These are phyloP conservation scores for Bellardia pandia DNA, from an alignment of 2,888 invertebrate genomes.

Conservation along the genomic window DNA sequence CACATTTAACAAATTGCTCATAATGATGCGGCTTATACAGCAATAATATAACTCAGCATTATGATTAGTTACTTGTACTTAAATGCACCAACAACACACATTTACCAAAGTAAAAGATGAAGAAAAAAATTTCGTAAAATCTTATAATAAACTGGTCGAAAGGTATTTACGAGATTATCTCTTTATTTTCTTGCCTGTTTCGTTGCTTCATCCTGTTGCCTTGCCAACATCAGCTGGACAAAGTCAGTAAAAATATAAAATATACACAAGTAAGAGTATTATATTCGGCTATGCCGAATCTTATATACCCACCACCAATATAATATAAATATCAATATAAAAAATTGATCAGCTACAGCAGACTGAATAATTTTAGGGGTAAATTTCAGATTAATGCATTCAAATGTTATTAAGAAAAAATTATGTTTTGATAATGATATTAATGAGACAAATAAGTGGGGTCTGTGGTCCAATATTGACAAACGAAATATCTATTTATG, in stretches of 20 bases:
- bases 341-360: no score
- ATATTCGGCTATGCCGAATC: no score
- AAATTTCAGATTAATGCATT: no score
- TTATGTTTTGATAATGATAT: no score
- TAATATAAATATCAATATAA: no score
- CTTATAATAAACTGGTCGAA: constrained; percentile 52
- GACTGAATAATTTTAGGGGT: no score
- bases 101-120: constrained; percentile 4
- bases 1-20: constrained; percentile 31
- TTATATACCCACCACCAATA: no score
- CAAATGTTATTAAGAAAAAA: no score
- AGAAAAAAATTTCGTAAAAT: constrained; percentile 39
- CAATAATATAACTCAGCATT: constrained; percentile 52
- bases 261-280: not conserved
- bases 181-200: constrained; percentile 11
- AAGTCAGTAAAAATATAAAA: not conserved
- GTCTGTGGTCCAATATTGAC: no score
- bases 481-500: no score
- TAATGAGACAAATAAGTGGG: no score
- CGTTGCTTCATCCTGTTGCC: not conserved
- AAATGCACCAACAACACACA: constrained; percentile 30
- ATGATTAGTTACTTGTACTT: constrained; percentile 33
- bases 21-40: constrained; percentile 40
- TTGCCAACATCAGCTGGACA: not conserved
- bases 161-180: constrained; percentile 52